Percentiles rank a stretch among this genome's conserved stretches.
Conservation (phyloP, 2,797 vertebrate species). For the Champsocephalus esox region DNA sequence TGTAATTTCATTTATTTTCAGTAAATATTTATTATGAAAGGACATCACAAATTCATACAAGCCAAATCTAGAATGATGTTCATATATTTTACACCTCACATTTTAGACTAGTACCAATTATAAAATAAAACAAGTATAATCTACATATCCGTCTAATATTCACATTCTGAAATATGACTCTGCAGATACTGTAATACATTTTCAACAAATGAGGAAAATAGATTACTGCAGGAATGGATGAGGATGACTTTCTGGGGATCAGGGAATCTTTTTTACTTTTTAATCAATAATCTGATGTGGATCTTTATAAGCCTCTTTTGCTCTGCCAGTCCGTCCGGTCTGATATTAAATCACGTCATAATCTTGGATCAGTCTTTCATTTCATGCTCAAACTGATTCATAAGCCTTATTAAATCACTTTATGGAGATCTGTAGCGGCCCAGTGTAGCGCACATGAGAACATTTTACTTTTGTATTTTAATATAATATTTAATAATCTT, state of each 20-base stretch:
- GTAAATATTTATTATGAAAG: neutral
- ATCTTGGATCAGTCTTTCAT: slow-evolving; percentile 30
- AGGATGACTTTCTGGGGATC: slow-evolving; percentile 4
- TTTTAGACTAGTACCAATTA: neutral
- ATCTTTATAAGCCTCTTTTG: slow-evolving; percentile 16
- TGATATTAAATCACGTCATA: slow-evolving; percentile 30
- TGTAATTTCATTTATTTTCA: neutral
- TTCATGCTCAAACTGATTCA: slow-evolving; percentile 44
- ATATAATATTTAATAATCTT: neutral
- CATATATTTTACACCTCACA: too few relatives aligned
- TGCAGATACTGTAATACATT: neutral
- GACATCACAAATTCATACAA: neutral
- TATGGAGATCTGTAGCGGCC: neutral
- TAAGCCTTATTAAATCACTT: slow-evolving; percentile 12
- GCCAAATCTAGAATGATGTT: neutral
- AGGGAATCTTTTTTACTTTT: slow-evolving; percentile 7
- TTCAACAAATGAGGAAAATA: neutral
- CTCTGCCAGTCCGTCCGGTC: slow-evolving; percentile 14
- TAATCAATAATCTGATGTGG: slow-evolving; percentile 21
- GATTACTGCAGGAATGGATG: neutral
- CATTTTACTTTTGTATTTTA: neutral
- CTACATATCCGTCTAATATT: neutral
- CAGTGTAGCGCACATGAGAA: neutral
- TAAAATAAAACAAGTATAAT: neutral
- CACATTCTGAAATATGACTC: neutral